phyloP scores from a whole-genome alignment of 2,888 invertebrate species.

The Tenodera sinensis region DNA sequence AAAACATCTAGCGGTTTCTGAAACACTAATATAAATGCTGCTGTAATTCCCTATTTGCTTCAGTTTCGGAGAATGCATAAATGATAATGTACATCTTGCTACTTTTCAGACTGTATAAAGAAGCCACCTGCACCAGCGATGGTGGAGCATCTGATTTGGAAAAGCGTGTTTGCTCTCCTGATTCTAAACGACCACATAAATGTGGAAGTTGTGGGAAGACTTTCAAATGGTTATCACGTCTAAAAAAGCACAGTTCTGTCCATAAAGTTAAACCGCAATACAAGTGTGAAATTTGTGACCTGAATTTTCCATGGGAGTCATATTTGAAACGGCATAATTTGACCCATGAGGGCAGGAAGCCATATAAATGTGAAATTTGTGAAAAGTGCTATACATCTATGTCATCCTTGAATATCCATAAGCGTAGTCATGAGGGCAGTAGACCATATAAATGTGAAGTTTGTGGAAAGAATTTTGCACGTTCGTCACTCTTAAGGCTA shows the following conservation, averaged over 20 bases:
- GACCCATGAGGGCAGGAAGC: neutral
- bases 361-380: neutral
- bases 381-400: neutral
- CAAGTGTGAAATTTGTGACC: neutral
- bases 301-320: neutral
- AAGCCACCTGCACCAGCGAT: neutral
- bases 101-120: no score
- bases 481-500: neutral
- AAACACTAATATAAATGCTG: no score
- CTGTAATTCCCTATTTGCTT: no score
- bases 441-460: neutral
- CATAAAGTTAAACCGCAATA: neutral
- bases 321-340: neutral
- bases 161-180: neutral
- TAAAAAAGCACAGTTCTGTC: neutral
- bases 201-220: neutral
- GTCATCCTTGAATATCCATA: neutral
- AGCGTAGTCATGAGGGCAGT: neutral
- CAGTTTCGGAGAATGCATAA: no score
- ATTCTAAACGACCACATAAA: neutral
- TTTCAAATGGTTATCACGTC: neutral
- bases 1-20: no score
- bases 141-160: neutral
- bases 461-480: neutral
- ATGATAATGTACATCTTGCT: no score